A percentile compares a stretch with the other conserved stretches of the same genome.
Evolutionary conservation across 2,113 vertebrate species (phyloP).

Genomic region (Murina feae): DNA sequence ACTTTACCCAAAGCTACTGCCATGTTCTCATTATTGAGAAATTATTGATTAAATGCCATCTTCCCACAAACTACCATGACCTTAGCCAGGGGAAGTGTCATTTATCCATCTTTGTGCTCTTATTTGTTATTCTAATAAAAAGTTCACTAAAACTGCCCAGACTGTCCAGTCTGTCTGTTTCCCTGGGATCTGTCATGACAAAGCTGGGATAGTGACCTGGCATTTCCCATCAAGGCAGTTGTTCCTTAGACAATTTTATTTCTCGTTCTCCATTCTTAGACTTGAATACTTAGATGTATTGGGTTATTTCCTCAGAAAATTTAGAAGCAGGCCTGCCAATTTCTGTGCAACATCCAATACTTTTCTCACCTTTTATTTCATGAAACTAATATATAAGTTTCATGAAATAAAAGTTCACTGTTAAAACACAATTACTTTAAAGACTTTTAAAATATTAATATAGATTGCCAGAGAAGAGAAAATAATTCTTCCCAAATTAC

Average conservation of each 20-base stretch:
- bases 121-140: neutral
- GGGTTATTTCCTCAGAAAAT: slow-evolving; percentile 22
- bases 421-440: slow-evolving; percentile 14
- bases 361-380: slow-evolving; percentile 17
- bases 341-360: slow-evolving; percentile 10
- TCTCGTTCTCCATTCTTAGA: neutral
- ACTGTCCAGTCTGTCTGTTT: neutral
- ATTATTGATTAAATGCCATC: neutral
- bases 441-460: slow-evolving; percentile 39
- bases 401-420: slow-evolving; percentile 5
- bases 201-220: neutral
- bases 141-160: neutral
- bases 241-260: neutral
- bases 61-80: neutral
- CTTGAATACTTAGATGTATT: neutral
- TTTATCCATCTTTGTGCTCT: neutral
- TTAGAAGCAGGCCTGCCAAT: neutral
- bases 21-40: neutral
- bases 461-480: slow-evolving; percentile 22
- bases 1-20: neutral
- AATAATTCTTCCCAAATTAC: slow-evolving; percentile 25
- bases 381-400: too few species aligned
- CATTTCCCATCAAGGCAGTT: neutral
- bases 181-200: neutral
- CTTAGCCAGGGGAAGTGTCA: neutral